Conservation (phyloP, 2,113 vertebrate species). For the Ochotona curzoniae region DNA sequence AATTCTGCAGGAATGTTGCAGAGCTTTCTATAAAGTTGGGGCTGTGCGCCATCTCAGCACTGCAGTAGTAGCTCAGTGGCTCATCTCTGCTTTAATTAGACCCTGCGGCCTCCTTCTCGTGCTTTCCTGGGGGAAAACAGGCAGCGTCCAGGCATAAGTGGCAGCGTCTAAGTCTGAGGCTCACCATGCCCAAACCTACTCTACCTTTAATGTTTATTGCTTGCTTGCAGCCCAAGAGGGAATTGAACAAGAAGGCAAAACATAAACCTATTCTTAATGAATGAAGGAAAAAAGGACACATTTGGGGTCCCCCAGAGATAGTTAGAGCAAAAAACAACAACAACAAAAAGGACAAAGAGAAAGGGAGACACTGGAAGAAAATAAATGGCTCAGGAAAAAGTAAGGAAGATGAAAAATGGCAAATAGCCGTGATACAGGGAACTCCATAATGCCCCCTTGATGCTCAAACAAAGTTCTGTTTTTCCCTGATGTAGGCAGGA, state of each 20-base stretch:
- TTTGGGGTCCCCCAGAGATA: neutral
- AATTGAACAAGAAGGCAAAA: neutral
- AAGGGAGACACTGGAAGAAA: conserved; percentile 2
- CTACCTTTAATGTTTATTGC: neutral
- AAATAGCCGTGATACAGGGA: neutral
- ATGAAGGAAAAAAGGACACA: neutral
- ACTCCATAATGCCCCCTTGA: neutral
- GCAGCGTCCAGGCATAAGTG: neutral
- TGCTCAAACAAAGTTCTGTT: neutral
- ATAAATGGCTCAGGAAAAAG: conserved; percentile 29
- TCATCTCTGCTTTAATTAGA: neutral
- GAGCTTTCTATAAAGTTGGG: neutral
- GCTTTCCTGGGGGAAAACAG: neutral
- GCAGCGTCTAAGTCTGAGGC: neutral
- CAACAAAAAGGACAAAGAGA: neutral
- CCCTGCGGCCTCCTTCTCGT: neutral
- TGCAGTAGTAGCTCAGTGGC: neutral
- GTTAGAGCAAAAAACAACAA: neutral
- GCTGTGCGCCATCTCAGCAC: neutral
- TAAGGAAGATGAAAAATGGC: neutral
- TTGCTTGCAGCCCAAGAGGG: neutral
- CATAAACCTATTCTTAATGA: conserved; percentile 40
- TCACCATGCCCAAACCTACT: neutral
- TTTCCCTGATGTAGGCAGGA: neutral
- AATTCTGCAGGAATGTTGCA: neutral